Evolutionary conservation across 2,888 invertebrate genomes (phyloP).

Genomic region (Macropis europaea): DNA sequence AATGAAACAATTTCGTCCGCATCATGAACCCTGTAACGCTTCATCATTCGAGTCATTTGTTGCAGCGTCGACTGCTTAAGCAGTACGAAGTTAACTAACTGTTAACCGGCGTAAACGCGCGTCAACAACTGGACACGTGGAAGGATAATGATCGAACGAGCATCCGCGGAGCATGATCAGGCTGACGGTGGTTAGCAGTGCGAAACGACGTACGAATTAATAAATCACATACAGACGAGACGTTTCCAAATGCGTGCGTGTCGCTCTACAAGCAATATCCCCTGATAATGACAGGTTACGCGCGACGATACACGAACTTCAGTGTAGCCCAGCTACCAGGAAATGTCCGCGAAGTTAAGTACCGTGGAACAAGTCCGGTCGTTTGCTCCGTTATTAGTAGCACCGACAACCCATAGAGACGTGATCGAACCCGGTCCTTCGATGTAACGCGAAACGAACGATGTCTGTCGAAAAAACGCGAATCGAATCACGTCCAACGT

Average conservation of each 20-base stretch:
- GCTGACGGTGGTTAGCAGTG: background rate
- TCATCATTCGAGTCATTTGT: too few species aligned
- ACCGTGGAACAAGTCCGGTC: conserved; percentile 53
- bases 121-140: conserved; percentile 20
- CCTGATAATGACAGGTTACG: conserved; percentile 62
- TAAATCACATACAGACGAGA: conserved; percentile 54
- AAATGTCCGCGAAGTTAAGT: conserved; percentile 58
- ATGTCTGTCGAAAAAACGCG: conserved; percentile 3
- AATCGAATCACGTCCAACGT: conserved; percentile 23
- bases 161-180: background rate
- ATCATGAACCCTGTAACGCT: too few species aligned
- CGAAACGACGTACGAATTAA: conserved; percentile 45
- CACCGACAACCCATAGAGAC: conserved; percentile 28
- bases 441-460: conserved; percentile 27
- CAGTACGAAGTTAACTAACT: too few species aligned
- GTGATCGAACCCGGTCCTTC: conserved; percentile 29
- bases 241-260: conserved; percentile 46
- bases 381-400: conserved; percentile 51
- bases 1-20: too few species aligned
- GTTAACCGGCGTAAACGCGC: too few species aligned
- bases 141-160: conserved; percentile 10
- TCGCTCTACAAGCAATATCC: conserved; percentile 55
- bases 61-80: too few species aligned
- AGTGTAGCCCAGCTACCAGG: conserved; percentile 50
- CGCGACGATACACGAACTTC: conserved; percentile 57